phyloP scores from a whole-genome alignment of 2,797 vertebrate genomes.

The Notolepis coatsorum region DNA sequence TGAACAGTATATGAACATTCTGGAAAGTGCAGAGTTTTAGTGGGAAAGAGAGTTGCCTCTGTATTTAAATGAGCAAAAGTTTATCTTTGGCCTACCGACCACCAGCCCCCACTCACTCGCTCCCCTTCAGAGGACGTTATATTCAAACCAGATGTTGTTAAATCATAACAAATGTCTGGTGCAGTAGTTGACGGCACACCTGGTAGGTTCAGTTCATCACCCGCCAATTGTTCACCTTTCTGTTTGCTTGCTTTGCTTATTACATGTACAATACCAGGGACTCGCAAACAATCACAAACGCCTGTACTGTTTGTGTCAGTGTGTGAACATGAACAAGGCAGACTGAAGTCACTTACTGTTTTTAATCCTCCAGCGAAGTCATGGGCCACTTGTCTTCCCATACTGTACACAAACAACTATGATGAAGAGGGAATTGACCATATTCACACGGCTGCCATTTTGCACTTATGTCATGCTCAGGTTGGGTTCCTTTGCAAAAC shows the following conservation, averaged over 20 bases:
- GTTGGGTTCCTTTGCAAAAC: no score
- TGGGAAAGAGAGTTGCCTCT: conserved; percentile 34
- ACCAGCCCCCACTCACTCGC: conserved; percentile 52
- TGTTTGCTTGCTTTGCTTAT: conserved; percentile 37
- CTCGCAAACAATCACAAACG: conserved; percentile 39
- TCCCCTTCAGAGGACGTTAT: conserved; percentile 56
- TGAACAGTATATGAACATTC: conserved; percentile 54
- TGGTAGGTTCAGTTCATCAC: conserved; percentile 74
- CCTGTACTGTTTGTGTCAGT: conserved; percentile 23
- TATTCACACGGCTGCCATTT: no score
- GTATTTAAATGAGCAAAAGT: conserved; percentile 50
- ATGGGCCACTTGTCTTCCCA: not conserved
- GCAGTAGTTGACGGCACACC: conserved; percentile 74
- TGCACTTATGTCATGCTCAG: no score
- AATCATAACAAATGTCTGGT: conserved; percentile 83
- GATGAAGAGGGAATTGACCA: no score
- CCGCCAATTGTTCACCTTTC: conserved; percentile 45
- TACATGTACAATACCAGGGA: conserved; percentile 30
- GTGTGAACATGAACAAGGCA: conserved; percentile 10
- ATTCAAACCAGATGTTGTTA: conserved; percentile 82
- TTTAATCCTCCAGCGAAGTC: not conserved
- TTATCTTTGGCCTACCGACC: conserved; percentile 55
- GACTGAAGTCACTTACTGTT: not conserved
- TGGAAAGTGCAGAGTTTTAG: conserved; percentile 48
- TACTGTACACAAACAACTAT: not conserved